Evolutionary conservation across 2,113 vertebrate species (phyloP).

Genomic region (Danio rerio): GRCz12tu NC_133194.1:38825001-38825500

Average conservation of each 20-base stretch:
- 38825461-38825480: constrained; percentile 48
- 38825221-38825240: not conserved
- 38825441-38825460: constrained; percentile 53
- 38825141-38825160: no score
- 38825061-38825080: no score
- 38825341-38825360: constrained; percentile 53
- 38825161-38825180: no score
- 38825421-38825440: constrained; percentile 34
- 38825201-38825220: no score
- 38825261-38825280: no score
- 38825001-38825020: no score
- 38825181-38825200: no score
- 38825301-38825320: not conserved
- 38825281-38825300: not conserved
- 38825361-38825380: constrained; percentile 71
- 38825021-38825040: no score
- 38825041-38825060: not conserved
- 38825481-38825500: constrained; percentile 5
- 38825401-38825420: constrained; percentile 64
- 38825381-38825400: constrained; percentile 68
- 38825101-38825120: no score
- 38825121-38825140: no score
- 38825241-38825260: no score
- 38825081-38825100: no score
- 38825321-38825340: not conserved